Evolutionary conservation across 2,113 vertebrate species (phyloP).

Genomic region (Gadus macrocephalus): DNA sequence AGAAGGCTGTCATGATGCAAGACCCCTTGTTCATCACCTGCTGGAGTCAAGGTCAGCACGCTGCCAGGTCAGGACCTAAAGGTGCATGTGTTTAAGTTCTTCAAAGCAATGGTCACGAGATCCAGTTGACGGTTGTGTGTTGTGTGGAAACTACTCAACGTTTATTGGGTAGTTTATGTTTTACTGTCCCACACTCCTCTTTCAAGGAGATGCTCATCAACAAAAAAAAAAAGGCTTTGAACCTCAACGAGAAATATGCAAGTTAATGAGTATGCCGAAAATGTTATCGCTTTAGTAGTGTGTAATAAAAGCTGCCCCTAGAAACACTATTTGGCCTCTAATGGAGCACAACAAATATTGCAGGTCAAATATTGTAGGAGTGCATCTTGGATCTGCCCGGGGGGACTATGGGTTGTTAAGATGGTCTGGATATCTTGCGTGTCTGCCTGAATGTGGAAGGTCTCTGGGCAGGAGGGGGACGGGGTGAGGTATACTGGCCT

Average conservation of each 20-base stretch:
- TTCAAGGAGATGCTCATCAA: slow-evolving; percentile 5
- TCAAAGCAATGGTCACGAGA: slow-evolving; percentile 29
- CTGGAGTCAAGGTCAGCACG: slow-evolving; percentile 40
- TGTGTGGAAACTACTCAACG: slow-evolving; percentile 2
- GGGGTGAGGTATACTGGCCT: slow-evolving; percentile 14
- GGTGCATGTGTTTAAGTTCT: slow-evolving; percentile 41
- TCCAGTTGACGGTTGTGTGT: slow-evolving; percentile 19
- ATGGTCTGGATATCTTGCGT: slow-evolving; percentile 32
- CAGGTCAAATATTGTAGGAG: slow-evolving; percentile 22
- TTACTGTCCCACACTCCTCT: slow-evolving; percentile 25
- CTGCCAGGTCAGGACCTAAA: slow-evolving; percentile 23
- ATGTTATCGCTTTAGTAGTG: too few species aligned
- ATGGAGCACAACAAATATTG: neutral
- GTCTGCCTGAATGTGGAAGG: slow-evolving; percentile 34
- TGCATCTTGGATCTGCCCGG: slow-evolving; percentile 28
- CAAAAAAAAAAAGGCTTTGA: neutral
- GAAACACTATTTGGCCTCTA: too few species aligned
- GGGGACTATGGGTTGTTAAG: slow-evolving; percentile 28
- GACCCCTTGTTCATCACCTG: slow-evolving; percentile 50
- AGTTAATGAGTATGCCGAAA: neutral
- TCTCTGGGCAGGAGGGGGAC: slow-evolving; percentile 13
- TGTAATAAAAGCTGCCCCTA: slow-evolving; percentile 2
- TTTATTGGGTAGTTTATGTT: neutral
- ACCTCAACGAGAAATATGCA: neutral
- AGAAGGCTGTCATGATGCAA: slow-evolving; percentile 18